Percentiles rank a stretch among this genome's conserved stretches.
These are phyloP conservation scores for Zelostemma sp. DNA, from an alignment of 1,140 invertebrate species.

Conservation along the genomic window DNA sequence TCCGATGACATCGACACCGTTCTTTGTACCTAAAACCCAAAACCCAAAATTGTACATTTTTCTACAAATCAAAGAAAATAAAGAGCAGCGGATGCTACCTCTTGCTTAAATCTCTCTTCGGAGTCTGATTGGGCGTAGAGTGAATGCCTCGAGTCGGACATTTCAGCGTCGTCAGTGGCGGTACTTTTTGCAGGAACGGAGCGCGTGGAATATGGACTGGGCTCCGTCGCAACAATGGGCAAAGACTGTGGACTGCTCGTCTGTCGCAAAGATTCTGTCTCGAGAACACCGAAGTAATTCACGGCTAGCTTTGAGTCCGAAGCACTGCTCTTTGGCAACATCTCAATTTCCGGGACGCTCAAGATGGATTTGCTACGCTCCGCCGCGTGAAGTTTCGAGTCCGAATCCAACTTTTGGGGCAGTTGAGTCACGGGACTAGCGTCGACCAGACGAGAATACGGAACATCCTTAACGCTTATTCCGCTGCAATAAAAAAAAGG, in stretches of 20 bases:
- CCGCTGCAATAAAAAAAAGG: conserved; percentile 54
- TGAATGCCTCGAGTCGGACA: conserved; percentile 75
- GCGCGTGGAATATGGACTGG: conserved; percentile 54
- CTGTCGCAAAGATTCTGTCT: conserved; percentile 51
- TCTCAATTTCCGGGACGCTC: conserved; percentile 70
- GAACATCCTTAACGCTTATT: conserved; percentile 75
- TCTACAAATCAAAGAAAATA: too few relatives aligned
- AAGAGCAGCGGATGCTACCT: too few relatives aligned
- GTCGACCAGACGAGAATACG: conserved; percentile 83
- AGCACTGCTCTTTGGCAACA: conserved; percentile 76
- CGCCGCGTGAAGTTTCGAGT: conserved; percentile 79
- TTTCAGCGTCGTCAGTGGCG: conserved; percentile 64
- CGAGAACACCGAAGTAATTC: conserved; percentile 73
- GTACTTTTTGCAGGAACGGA: conserved; percentile 48
- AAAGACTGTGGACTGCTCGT: conserved; percentile 58
- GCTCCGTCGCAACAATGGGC: conserved; percentile 55
- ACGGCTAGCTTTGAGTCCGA: conserved; percentile 87
- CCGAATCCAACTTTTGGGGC: conserved; percentile 81
- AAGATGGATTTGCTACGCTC: conserved; percentile 76
- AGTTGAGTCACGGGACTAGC: conserved; percentile 70
- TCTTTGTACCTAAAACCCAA: conserved; percentile 75
- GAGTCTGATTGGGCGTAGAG: conserved; percentile 71
- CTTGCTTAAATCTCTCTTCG: conserved; percentile 71
- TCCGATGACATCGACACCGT: conserved; percentile 89
- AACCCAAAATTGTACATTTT: too few relatives aligned